These are phyloP conservation scores for Papilio gigon DNA, from an alignment of 2,888 invertebrate genomes.

Conservation along the genomic window DNA sequence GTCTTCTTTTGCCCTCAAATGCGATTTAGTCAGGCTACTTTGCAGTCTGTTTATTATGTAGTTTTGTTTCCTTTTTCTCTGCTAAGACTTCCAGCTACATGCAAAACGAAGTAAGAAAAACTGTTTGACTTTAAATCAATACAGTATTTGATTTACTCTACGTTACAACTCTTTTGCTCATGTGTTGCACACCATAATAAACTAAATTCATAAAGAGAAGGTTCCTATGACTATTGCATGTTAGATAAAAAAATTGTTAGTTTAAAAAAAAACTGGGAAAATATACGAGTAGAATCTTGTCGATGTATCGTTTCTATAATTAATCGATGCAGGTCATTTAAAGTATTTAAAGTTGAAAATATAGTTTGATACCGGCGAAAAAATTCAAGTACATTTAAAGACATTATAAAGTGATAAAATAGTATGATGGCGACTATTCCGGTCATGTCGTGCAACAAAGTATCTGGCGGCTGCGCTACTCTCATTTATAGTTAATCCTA, in stretches of 20 bases:
- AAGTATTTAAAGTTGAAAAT: neutral
- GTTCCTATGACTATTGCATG: no score
- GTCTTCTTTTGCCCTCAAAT: slow-evolving; percentile 59
- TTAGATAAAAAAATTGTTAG: no score
- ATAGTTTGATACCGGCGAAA: neutral
- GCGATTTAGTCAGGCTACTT: slow-evolving; percentile 68
- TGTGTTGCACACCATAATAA: no score
- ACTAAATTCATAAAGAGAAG: no score
- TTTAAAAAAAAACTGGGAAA: neutral
- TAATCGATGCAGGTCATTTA: neutral
- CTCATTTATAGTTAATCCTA: slow-evolving; percentile 78
- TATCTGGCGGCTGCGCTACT: slow-evolving; percentile 67
- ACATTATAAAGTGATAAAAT: slow-evolving; percentile 52
- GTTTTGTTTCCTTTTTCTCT: slow-evolving; percentile 53
- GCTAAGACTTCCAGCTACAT: slow-evolving; percentile 24
- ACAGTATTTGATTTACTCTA: neutral
- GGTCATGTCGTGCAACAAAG: slow-evolving; percentile 69
- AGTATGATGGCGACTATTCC: slow-evolving; percentile 61
- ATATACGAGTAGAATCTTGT: neutral
- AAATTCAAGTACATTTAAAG: slow-evolving; percentile 3
- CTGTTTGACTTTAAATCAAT: neutral
- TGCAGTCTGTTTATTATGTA: slow-evolving; percentile 59
- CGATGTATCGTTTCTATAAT: neutral
- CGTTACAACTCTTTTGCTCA: no score
- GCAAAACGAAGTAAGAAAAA: slow-evolving; percentile 5